Evolutionary conservation across 1,140 invertebrate genomes (phyloP).

Genomic region (Paralvinella palmiformis): DNA sequence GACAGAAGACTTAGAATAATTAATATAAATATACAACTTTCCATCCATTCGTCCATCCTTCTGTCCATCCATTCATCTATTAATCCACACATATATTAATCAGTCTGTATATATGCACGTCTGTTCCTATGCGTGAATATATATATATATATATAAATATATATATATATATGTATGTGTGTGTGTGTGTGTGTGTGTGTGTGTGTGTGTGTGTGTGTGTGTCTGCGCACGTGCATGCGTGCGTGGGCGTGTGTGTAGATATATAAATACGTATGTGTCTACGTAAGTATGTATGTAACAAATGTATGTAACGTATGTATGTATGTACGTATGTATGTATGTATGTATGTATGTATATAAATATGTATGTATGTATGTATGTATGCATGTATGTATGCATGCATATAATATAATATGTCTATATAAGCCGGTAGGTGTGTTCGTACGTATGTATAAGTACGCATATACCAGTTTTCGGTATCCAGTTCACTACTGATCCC

Average conservation of each 20-base stretch:
- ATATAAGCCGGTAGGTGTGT: too few relatives aligned
- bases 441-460: too few relatives aligned
- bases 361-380: background rate
- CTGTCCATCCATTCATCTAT: background rate
- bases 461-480: too few relatives aligned
- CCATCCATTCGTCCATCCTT: too few relatives aligned
- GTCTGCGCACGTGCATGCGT: background rate
- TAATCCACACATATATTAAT: background rate
- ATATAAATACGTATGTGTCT: background rate
- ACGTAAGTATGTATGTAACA: background rate
- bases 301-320: too few relatives aligned
- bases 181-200: constrained; percentile 2
- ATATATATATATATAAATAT: constrained; percentile 8
- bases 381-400: background rate
- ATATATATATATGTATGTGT: background rate
- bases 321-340: too few relatives aligned
- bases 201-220: background rate
- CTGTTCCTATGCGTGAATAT: background rate
- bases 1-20: too few relatives aligned
- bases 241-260: background rate
- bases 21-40: too few relatives aligned
- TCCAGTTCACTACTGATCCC: too few relatives aligned
- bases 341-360: background rate
- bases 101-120: background rate
- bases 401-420: too few relatives aligned